phyloP scores from a whole-genome alignment of 2,888 invertebrate species.

The Strigamia transsilvanica region DNA sequence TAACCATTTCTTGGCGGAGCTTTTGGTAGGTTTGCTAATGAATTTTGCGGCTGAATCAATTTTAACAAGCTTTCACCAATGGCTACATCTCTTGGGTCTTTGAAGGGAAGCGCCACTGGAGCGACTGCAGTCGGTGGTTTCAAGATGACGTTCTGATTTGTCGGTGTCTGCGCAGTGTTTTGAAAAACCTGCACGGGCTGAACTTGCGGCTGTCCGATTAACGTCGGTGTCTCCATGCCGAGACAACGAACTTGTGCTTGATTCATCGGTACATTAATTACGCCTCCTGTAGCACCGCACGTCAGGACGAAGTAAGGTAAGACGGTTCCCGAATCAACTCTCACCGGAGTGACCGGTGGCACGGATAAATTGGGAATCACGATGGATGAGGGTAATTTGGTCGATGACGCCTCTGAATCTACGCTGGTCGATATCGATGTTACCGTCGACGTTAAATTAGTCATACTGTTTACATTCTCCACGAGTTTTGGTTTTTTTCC shows the following conservation, averaged over 20 bases:
- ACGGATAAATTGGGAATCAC: background rate
- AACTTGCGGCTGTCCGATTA: background rate
- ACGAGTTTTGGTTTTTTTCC: background rate
- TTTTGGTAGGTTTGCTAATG: background rate
- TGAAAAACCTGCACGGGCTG: background rate
- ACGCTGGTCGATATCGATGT: background rate
- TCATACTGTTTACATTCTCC: background rate
- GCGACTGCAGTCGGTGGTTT: background rate
- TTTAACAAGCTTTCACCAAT: conserved; percentile 11
- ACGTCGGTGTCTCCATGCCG: background rate
- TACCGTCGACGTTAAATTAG: background rate
- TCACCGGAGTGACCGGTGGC: background rate
- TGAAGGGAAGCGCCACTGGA: background rate
- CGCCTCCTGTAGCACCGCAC: background rate
- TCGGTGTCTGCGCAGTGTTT: background rate
- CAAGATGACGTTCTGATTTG: background rate
- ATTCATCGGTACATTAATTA: background rate
- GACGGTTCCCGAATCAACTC: background rate
- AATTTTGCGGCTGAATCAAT: background rate
- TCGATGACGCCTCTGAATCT: background rate
- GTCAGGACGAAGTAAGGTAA: background rate
- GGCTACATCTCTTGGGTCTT: background rate
- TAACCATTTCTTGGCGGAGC: background rate
- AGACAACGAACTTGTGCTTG: background rate
- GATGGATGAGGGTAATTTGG: background rate